These are phyloP conservation scores for Gasterosteus aculeatus DNA, from an alignment of 2,113 vertebrate species.

Conservation along the genomic window DNA sequence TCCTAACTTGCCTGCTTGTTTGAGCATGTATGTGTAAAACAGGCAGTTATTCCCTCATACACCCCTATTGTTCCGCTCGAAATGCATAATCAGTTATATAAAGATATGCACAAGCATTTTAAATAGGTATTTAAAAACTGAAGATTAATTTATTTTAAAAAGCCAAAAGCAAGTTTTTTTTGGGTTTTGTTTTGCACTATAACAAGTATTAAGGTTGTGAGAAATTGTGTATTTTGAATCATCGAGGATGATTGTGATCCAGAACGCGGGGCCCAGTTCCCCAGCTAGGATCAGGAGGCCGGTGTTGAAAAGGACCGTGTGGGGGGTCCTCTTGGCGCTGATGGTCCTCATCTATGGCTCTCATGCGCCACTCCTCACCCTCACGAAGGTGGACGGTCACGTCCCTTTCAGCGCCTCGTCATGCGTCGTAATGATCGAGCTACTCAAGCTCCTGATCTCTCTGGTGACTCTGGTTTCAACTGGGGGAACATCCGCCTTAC, in stretches of 20 bases:
- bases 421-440: constrained; percentile 88
- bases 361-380: constrained; percentile 89
- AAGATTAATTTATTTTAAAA: constrained; percentile 13
- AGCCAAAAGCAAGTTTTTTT: background rate
- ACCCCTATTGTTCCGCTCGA: background rate
- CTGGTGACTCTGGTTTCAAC: constrained; percentile 73
- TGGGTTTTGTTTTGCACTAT: constrained; percentile 22
- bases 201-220: background rate
- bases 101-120: constrained; percentile 19
- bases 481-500: constrained; percentile 29
- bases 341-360: constrained; percentile 90
- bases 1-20: constrained; percentile 27
- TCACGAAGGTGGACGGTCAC: constrained; percentile 85
- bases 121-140: constrained; percentile 19
- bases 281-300: constrained; percentile 30
- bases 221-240: constrained; percentile 29
- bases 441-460: constrained; percentile 85
- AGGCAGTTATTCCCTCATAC: background rate
- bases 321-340: constrained; percentile 84
- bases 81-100: background rate
- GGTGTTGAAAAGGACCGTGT: constrained; percentile 68
- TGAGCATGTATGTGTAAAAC: background rate
- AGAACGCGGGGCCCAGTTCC: constrained; percentile 59
- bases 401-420: constrained; percentile 89
- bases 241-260: constrained; percentile 75